These are phyloP conservation scores for Mus spretus DNA, from an alignment of 2,797 vertebrate genomes.

Conservation along the genomic window DNA sequence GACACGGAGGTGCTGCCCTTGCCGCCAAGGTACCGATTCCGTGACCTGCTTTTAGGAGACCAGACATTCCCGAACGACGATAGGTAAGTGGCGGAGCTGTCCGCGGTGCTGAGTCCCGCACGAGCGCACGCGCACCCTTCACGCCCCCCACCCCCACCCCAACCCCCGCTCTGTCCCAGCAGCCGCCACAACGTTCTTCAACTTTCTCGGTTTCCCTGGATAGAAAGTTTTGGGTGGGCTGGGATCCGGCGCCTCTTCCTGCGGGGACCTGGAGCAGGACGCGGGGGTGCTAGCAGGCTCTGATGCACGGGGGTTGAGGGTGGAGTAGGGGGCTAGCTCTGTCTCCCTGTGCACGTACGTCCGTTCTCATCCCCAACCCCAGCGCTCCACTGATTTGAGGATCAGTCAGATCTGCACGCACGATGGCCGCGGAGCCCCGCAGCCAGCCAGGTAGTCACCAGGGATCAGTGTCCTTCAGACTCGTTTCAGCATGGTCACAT, in stretches of 20 bases:
- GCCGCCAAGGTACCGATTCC: constrained; percentile 96
- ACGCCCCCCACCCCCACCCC: no score
- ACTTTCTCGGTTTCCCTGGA: not conserved
- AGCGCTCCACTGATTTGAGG: not conserved
- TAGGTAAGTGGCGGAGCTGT: constrained; percentile 91
- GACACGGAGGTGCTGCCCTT: constrained; percentile 96
- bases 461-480: not conserved
- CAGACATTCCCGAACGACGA: constrained; percentile 96
- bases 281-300: not conserved
- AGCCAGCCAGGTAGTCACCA: not conserved
- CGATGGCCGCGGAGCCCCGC: fast-evolving
- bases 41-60: constrained; percentile 97
- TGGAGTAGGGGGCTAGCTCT: not conserved
- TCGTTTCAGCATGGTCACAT: not conserved
- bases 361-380: not conserved
- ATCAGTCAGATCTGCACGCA: not conserved
- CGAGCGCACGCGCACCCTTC: not conserved
- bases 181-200: not conserved
- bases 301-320: not conserved
- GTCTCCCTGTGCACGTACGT: fast-evolving
- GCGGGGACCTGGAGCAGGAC: not conserved
- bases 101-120: constrained; percentile 84
- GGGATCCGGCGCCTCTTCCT: constrained; percentile 51
- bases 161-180: not conserved
- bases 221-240: constrained; percentile 66